Percentiles rank a stretch among this genome's conserved stretches.
Evolutionary conservation across 2,113 vertebrate genomes (phyloP).

Genomic region (Chroicocephalus ridibundus): DNA sequence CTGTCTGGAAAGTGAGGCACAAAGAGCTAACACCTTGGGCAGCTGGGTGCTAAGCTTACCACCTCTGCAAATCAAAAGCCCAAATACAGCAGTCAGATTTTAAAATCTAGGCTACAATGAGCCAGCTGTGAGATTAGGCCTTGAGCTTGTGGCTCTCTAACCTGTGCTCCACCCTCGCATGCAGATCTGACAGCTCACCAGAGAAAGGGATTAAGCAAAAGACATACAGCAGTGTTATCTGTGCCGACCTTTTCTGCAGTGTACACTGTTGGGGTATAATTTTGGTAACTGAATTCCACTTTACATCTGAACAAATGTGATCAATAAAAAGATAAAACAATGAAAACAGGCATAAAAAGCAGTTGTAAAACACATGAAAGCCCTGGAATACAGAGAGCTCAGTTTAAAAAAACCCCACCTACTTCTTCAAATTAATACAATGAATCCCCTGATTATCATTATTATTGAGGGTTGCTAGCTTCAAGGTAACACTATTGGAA

Average conservation of each 20-base stretch:
- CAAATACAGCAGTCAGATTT: background rate
- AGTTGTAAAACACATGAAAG: background rate
- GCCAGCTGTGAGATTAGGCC: background rate
- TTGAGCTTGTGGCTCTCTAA: background rate
- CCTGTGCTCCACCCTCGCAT: rapidly evolving
- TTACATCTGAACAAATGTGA: background rate
- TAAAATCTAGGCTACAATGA: background rate
- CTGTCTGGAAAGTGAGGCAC: background rate
- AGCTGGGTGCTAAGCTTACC: background rate
- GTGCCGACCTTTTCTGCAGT: background rate
- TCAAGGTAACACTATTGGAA: background rate
- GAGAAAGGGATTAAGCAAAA: background rate
- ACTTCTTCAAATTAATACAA: background rate
- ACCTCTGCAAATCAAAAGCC: background rate
- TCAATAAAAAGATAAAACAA: background rate
- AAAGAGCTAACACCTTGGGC: background rate
- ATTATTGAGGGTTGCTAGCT: background rate
- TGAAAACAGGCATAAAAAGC: background rate
- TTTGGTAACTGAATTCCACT: background rate
- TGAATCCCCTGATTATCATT: background rate
- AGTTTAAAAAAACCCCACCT: background rate
- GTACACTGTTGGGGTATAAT: background rate
- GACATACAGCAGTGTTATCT: background rate
- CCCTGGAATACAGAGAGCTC: background rate
- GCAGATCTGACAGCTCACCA: background rate